Base-by-base conservation (phyloP, 2,797 vertebrate genomes). In the Peromyscus nudipes region DNA sequence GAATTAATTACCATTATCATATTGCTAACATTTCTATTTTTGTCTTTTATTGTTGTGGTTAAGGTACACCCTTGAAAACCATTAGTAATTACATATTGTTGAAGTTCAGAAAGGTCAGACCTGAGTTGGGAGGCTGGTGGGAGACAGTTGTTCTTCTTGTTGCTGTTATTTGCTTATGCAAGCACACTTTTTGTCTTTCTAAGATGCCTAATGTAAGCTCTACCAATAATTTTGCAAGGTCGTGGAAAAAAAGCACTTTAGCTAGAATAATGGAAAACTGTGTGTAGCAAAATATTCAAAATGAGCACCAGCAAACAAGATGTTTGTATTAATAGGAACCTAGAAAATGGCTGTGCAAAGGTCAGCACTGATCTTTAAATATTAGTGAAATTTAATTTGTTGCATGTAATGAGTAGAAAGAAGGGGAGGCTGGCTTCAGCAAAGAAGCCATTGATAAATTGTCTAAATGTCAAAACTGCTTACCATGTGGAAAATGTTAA, bases 1-100 rank as follows among this genome's bases (percentile, higher is more conserved):
- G 67, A 98, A 98, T 98, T 98, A 98, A 98, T 98, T 98, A 98
- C 97, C 97, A 98, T 98, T 98, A 97, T 98, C 97, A 92, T 46
- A 93, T 73, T 79, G 14, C 82, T 91, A 97, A 96, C 31, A 95
- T 97, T 98, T 97, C 92, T 83, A 0, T 87, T 95, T 98, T 97
- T 80, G 97, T 94, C 98, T 98, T 97, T 97, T 84, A 97, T 95
- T 98, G 94, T 90, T 97, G 40, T 97, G 77, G 77, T 94, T 96
- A 97, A 98, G 95, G 92, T 96, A 94, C 4, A 62, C 79, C 94
- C 94, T 98, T 96, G 97, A 98, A 97, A 98, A 40, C 93, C 97
- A 97, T 96, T 96, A 98, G 97, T 96, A 97, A 96, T 88, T 97
- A 46, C 91, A 95, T 98, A 97, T 97, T 97, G 98, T 98, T 98